These are phyloP conservation scores for Heterochromis multidens DNA, from an alignment of 2,113 vertebrate genomes.

Conservation along the genomic window DNA sequence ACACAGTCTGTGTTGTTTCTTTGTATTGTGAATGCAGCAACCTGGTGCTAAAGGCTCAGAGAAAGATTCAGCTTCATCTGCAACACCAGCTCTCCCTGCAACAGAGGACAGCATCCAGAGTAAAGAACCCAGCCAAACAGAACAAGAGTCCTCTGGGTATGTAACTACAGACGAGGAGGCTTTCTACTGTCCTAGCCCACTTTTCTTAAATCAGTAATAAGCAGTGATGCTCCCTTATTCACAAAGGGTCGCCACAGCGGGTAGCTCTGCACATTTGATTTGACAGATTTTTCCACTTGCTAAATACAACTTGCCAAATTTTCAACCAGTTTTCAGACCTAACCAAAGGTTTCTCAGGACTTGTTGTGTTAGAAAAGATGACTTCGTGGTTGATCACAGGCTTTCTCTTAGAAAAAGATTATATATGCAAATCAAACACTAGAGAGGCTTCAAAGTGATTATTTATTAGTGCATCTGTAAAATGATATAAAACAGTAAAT, in stretches of 20 bases:
- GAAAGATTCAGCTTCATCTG: not conserved
- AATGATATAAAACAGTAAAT: too few relatives aligned
- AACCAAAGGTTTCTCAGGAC: not conserved
- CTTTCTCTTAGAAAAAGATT: not conserved
- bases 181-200: not conserved
- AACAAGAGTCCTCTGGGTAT: conserved; percentile 16
- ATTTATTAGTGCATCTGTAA: too few relatives aligned
- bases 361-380: not conserved
- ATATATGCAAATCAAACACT: not conserved
- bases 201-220: not conserved
- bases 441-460: not conserved
- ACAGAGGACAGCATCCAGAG: not conserved
- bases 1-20: not conserved
- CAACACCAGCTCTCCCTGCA: not conserved
- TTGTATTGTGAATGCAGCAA: not conserved
- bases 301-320: too few relatives aligned
- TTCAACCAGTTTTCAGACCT: not conserved
- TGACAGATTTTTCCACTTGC: too few relatives aligned
- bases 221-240: not conserved
- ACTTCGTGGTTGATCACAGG: not conserved
- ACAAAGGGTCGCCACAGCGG: too few relatives aligned
- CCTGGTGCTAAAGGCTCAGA: not conserved
- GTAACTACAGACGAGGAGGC: not conserved
- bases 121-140: not conserved
- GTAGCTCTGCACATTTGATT: too few relatives aligned